Percentiles rank a stretch among this genome's conserved stretches.
phyloP scores from a whole-genome alignment of 2,113 vertebrate genomes.

The Anarhynchus alexandrinus region DNA sequence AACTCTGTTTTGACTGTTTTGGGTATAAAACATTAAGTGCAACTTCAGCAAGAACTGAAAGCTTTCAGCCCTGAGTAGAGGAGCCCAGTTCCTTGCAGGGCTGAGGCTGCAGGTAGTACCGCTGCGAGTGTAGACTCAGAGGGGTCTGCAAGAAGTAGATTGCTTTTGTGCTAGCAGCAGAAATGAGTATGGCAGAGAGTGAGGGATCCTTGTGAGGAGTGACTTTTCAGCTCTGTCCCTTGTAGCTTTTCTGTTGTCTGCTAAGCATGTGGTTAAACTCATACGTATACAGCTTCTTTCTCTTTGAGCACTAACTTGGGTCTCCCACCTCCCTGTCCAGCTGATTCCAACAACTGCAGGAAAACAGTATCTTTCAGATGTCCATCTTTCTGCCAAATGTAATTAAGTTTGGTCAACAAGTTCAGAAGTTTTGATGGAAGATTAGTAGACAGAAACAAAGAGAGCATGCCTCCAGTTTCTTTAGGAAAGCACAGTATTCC shows the following conservation, averaged over 20 bases:
- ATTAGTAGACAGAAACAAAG: background rate
- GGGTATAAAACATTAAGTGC: background rate
- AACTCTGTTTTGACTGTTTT: background rate
- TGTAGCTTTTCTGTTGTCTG: background rate
- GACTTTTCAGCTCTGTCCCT: background rate
- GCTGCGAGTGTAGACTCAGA: fast-evolving
- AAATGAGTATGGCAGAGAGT: background rate
- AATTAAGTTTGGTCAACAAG: background rate
- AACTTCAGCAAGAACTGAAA: background rate
- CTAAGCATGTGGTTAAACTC: background rate
- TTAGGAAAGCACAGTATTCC: background rate
- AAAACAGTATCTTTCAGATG: background rate
- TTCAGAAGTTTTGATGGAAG: background rate
- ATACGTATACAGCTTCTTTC: background rate
- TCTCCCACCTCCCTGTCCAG: background rate
- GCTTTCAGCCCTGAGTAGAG: fast-evolving
- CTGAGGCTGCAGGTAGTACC: background rate
- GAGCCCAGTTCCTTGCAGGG: background rate
- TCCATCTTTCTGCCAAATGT: background rate
- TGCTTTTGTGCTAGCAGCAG: background rate
- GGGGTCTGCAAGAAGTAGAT: background rate
- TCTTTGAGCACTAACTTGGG: background rate
- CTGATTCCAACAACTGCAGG: background rate
- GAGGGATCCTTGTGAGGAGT: background rate
- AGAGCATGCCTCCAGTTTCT: background rate